Evolutionary conservation across 2,113 vertebrate species (phyloP).

Genomic region (Trochalopteron elliotii): DNA sequence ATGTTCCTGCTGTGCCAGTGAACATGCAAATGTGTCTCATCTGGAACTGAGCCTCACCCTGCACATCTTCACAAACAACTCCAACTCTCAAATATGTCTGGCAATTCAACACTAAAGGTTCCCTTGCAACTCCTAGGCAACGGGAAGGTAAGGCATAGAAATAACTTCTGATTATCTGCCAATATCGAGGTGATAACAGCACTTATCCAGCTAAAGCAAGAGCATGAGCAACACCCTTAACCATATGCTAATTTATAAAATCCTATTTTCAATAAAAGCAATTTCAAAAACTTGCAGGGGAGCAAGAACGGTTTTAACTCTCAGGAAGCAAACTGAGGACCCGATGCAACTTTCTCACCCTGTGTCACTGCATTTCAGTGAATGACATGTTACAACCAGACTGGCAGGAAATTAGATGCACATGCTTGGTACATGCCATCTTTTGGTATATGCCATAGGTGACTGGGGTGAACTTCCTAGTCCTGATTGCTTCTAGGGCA

Average conservation of each 20-base stretch:
- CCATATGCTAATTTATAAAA: background rate
- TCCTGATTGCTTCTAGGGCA: background rate
- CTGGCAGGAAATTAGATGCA: background rate
- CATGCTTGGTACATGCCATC: background rate
- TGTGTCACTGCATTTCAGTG: background rate
- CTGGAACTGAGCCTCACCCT: background rate
- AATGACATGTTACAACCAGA: background rate
- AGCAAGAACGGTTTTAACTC: background rate
- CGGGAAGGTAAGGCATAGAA: accelerated
- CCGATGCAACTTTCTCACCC: background rate
- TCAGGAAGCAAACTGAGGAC: background rate
- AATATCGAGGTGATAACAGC: accelerated
- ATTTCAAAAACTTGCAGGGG: background rate
- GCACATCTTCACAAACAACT: background rate
- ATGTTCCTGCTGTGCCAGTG: background rate
- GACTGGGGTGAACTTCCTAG: background rate
- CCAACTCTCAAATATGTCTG: background rate
- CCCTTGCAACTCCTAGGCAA: background rate
- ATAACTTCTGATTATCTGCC: background rate
- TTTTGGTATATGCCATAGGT: background rate
- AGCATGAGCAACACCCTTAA: background rate
- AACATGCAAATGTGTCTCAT: accelerated
- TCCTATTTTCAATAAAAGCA: background rate
- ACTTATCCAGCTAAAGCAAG: background rate
- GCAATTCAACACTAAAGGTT: background rate